Conservation (phyloP, 2,797 vertebrate genomes). For the Halcyon smyrnensis region DNA sequence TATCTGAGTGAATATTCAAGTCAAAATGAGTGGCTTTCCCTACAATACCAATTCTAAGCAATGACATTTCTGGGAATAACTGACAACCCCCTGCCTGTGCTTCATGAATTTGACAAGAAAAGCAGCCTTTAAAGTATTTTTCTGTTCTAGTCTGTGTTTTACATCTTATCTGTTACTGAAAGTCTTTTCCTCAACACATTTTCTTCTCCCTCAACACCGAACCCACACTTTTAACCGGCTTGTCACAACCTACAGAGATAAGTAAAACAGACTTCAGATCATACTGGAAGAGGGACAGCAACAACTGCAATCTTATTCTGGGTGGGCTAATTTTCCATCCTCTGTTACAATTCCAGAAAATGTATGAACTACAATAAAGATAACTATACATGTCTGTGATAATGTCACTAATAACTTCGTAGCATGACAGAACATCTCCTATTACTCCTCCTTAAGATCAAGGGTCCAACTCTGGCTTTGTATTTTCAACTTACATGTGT, state of each 20-base stretch:
- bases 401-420: not conserved
- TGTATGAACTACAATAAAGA: not conserved
- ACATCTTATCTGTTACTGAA: slow-evolving; percentile 39
- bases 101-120: slow-evolving; percentile 52
- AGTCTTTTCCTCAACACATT: slow-evolving; percentile 11
- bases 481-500: not conserved
- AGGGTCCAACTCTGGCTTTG: not conserved
- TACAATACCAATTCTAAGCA: slow-evolving; percentile 21
- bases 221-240: slow-evolving; percentile 24
- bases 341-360: not conserved
- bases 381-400: not conserved
- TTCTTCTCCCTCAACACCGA: slow-evolving; percentile 42
- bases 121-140: slow-evolving; percentile 52
- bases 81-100: slow-evolving; percentile 53
- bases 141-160: slow-evolving; percentile 46
- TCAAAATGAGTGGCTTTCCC: not conserved
- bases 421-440: not conserved
- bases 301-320: not conserved
- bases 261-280: slow-evolving; percentile 40
- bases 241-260: slow-evolving; percentile 31
- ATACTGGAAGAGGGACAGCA: not conserved
- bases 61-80: slow-evolving; percentile 25
- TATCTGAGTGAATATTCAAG: not conserved
- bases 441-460: not conserved
- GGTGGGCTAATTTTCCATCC: slow-evolving; percentile 1